A percentile compares a stretch with the other conserved stretches of the same genome.
Conservation (phyloP, 1,140 invertebrate species). For the Pseudomyrmex flavicornis region DNA sequence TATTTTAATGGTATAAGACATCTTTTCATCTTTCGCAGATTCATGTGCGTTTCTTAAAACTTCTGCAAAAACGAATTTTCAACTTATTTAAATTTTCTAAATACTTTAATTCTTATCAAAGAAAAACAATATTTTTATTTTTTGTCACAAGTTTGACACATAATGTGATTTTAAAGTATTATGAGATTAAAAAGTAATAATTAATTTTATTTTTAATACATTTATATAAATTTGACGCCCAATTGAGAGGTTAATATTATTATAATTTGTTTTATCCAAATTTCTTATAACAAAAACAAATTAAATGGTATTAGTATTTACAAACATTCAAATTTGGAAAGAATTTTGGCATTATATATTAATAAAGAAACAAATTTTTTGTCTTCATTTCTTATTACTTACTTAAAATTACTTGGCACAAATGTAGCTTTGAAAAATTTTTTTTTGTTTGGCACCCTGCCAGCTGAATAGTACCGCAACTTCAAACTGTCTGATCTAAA, state of each 20-base stretch:
- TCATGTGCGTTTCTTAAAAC: conserved; percentile 2
- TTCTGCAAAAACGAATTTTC: not conserved
- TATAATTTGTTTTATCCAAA: not conserved
- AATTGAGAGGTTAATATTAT: not conserved
- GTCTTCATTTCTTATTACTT: not conserved
- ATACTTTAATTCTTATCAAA: not conserved
- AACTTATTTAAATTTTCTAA: too few relatives aligned
- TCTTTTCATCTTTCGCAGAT: not conserved
- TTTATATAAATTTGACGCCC: not conserved
- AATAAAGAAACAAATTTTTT: not conserved
- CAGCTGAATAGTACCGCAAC: too few relatives aligned
- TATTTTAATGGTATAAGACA: not conserved
- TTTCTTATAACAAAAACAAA: not conserved
- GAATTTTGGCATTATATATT: not conserved
- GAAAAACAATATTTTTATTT: not conserved
- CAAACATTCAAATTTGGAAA: not conserved
- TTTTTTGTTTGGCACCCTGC: too few relatives aligned
- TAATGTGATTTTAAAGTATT: not conserved
- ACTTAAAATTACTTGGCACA: conserved; percentile 1
- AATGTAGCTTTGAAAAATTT: not conserved
- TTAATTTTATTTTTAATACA: not conserved
- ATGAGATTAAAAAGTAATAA: not conserved
- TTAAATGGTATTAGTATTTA: not conserved
- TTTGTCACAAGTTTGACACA: not conserved
- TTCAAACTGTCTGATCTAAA: too few relatives aligned